phyloP scores from a whole-genome alignment of 2,888 invertebrate genomes.

The Venusia cambrica region DNA sequence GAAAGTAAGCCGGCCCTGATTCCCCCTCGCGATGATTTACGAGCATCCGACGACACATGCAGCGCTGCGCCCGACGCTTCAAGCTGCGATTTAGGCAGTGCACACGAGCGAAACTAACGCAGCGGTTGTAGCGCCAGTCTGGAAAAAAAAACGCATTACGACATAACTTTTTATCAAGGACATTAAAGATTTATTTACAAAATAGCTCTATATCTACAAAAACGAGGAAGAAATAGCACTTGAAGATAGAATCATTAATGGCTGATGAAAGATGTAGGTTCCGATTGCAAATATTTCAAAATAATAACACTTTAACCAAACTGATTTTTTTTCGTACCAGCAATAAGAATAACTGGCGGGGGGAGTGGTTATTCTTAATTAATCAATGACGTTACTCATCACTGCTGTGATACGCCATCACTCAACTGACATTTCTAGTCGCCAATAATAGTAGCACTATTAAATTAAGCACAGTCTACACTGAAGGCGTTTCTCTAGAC shows the following conservation, averaged over 20 bases:
- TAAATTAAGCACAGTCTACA: constrained; percentile 44
- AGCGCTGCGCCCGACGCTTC: constrained; percentile 66
- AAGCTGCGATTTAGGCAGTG: constrained; percentile 55
- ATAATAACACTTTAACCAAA: too few species aligned
- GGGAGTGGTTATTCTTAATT: too few species aligned
- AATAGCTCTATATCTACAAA: too few species aligned
- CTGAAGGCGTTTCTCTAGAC: constrained; percentile 44
- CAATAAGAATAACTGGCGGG: too few species aligned
- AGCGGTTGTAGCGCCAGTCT: constrained; percentile 40
- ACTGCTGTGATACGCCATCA: constrained; percentile 14
- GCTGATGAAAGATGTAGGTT: too few species aligned
- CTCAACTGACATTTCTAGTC: constrained; percentile 21
- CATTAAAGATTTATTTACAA: too few species aligned
- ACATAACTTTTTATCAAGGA: background rate
- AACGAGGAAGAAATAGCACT: too few species aligned
- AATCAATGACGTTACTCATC: constrained; percentile 7
- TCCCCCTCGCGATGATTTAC: constrained; percentile 69
- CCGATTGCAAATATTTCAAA: too few species aligned
- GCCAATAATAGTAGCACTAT: constrained; percentile 27
- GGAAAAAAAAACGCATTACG: constrained; percentile 2
- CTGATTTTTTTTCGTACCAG: too few species aligned
- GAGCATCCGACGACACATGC: constrained; percentile 72
- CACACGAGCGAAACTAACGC: constrained; percentile 47
- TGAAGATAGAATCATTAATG: too few species aligned
- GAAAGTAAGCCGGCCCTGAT: constrained; percentile 69